A percentile compares a stretch with the other conserved stretches of the same genome.
These are phyloP conservation scores for Acanthacorydalis orientalis DNA, from an alignment of 2,888 invertebrate genomes.

Conservation along the genomic window DNA sequence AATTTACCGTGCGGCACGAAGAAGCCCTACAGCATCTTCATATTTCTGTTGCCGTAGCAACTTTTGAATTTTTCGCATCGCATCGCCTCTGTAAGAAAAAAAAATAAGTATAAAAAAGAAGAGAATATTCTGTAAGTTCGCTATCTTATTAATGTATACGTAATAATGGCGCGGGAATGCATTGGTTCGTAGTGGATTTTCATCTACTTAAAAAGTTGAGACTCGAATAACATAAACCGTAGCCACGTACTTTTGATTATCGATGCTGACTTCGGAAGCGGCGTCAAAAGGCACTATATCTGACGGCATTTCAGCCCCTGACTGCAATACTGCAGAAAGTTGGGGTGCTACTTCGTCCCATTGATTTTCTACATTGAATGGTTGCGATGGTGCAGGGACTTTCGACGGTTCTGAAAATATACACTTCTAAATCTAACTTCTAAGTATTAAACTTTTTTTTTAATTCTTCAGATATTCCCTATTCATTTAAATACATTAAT, in stretches of 20 bases:
- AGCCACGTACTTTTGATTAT: conserved; percentile 66
- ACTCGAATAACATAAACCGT: not conserved
- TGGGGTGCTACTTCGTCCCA: conserved; percentile 53
- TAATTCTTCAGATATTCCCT: too few relatives aligned
- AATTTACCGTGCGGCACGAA: conserved; percentile 57
- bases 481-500: too few relatives aligned
- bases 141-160: too few relatives aligned
- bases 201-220: too few relatives aligned
- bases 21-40: conserved; percentile 62
- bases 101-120: not conserved
- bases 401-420: not conserved
- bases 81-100: conserved; percentile 46
- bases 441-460: too few relatives aligned
- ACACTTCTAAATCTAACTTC: too few relatives aligned
- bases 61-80: conserved; percentile 74
- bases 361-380: conserved; percentile 28
- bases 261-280: conserved; percentile 63
- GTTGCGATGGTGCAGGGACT: conserved; percentile 2
- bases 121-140: too few relatives aligned
- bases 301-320: conserved; percentile 36
- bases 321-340: conserved; percentile 38
- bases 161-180: too few relatives aligned
- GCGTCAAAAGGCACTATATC: conserved; percentile 72
- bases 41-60: conserved; percentile 52
- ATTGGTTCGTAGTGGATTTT: too few relatives aligned